A percentile compares a stretch with the other conserved stretches of the same genome.
Evolutionary conservation across 2,888 invertebrate species (phyloP).

Genomic region (Anoplius nigerrimus): DNA sequence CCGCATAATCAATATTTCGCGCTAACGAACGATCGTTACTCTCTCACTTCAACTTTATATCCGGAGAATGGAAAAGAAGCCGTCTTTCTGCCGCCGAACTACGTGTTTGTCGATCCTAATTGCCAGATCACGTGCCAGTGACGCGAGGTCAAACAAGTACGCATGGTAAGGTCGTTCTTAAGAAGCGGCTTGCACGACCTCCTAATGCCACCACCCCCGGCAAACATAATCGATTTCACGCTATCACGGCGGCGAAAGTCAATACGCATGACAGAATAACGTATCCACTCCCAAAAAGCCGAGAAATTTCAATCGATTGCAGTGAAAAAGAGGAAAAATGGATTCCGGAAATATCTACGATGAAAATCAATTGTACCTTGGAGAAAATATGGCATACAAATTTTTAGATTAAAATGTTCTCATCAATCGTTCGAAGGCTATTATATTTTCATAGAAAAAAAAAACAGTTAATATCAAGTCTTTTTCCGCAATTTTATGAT

Average conservation of each 20-base stretch:
- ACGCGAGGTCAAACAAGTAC: conserved; percentile 50
- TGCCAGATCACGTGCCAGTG: conserved; percentile 64
- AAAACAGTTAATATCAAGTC: no score
- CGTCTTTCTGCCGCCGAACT: conserved; percentile 24
- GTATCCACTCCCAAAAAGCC: neutral
- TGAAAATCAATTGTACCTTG: no score
- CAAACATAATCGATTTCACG: conserved; percentile 26
- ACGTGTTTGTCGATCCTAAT: conserved; percentile 59
- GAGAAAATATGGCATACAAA: no score
- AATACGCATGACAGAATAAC: conserved; percentile 6
- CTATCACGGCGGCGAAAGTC: conserved; percentile 12
- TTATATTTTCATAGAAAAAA: no score
- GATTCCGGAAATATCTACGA: no score
- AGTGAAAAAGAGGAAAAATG: no score
- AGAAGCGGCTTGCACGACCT: conserved; percentile 51
- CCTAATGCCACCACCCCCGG: conserved; percentile 46
- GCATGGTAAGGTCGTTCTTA: conserved; percentile 57
- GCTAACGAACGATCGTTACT: neutral
- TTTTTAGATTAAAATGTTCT: no score
- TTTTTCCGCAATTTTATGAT: no score
- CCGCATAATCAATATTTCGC: neutral
- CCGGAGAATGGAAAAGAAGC: conserved; percentile 12
- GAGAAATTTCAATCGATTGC: no score
- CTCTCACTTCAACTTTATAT: neutral
- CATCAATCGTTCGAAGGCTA: no score